A percentile compares a stretch with the other conserved stretches of the same genome.
Conservation (phyloP, 1,140 invertebrate species). For the Teleogryllus occipitalis region DNA sequence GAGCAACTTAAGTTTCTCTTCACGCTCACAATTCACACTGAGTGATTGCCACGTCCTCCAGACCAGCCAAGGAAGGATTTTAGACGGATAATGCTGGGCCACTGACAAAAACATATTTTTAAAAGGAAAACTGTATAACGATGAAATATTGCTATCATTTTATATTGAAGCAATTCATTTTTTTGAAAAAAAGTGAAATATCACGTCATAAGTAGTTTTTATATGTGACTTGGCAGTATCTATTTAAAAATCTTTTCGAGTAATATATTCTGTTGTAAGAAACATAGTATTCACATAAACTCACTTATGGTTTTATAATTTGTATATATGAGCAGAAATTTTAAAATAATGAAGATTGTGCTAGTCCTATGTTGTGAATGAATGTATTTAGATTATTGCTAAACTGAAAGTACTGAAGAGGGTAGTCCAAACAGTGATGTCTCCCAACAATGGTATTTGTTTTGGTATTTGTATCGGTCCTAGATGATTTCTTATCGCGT, state of each 20-base stretch:
- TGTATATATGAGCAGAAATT: not conserved
- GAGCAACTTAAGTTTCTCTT: not conserved
- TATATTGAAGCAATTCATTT: not conserved
- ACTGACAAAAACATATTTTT: slow-evolving; percentile 1
- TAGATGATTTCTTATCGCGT: too few species aligned
- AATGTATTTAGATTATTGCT: not conserved
- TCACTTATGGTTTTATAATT: not conserved
- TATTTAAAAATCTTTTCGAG: not conserved
- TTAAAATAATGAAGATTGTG: not conserved
- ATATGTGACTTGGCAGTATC: not conserved
- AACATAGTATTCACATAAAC: not conserved
- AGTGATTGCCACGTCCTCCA: not conserved
- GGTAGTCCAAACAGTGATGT: too few species aligned
- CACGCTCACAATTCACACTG: not conserved
- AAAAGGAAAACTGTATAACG: not conserved
- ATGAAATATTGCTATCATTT: not conserved
- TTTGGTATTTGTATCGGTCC: too few species aligned
- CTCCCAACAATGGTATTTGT: too few species aligned
- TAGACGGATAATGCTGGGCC: not conserved
- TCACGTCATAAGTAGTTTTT: not conserved
- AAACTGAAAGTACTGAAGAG: too few species aligned
- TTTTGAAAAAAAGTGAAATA: not conserved
- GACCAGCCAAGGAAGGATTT: not conserved
- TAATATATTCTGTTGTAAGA: not conserved
- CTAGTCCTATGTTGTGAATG: not conserved